Base-by-base conservation (phyloP, 2,888 invertebrate genomes). In the Dione vanillae region DNA sequence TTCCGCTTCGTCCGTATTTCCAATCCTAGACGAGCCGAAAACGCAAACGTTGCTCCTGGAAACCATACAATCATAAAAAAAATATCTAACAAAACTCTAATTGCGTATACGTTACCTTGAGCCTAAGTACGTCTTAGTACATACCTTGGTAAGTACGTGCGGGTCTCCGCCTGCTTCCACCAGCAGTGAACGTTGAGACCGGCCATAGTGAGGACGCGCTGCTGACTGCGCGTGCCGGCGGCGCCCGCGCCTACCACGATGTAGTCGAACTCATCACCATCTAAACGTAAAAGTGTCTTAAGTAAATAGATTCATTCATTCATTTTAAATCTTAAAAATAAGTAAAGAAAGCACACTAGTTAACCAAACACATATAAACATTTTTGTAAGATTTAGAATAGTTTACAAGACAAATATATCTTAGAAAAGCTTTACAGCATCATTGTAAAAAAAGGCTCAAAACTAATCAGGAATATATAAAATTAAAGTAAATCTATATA, bases 191-290 rank as follows among this genome's bases (percentile, higher is more conserved):
- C 87, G 12, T 67, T 16, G 16, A 62, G 54, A 0, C 85, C 86
- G 0, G 83, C 80, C 41, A 80, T 80, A n/a, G 87, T 83, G 14
- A 90, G n/a, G 83, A 9, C 88, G 75, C 61, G 83, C 83, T 11
- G 86, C 89, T n/a, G 73, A 67, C 83, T 67, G 71, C 85, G 35
- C 81, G n/a, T 66, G 1, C 90, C 90, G 0, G 79, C 88, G 0
- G 85, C 88, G 19, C 93, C 93, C n/a, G 87, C 90, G 11, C 94
- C 94, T 56, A 94, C 90, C 65, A 94, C 90, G 40, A 94, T 86
- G 81, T 93, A 94, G 73, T 94, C 94, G 76, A 90, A 94, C 73
- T 73, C 65, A 5, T 79, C 81, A 7, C 83, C 82, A 67, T 88
- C 90, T 90, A 74, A 27, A 27, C 27, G 2, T 27, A 27, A 27